phyloP scores from a whole-genome alignment of 2,113 vertebrate species.

The Formicarius rufipectus region DNA sequence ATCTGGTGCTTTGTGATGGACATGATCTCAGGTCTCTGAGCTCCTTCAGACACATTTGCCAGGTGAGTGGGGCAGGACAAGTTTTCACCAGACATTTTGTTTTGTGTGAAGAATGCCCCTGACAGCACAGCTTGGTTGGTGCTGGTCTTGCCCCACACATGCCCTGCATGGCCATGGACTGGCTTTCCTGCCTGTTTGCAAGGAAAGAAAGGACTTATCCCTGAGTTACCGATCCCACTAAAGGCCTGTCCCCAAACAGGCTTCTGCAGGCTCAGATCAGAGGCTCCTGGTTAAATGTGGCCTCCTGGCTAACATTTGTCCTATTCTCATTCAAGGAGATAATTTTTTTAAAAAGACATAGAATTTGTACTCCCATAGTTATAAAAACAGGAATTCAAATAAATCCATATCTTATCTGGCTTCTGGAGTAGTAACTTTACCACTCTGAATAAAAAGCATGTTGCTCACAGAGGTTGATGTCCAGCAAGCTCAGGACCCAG shows the following conservation, averaged over 20 bases:
- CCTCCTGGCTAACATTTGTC: background rate
- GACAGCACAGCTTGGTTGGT: accelerated
- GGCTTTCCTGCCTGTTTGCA: accelerated
- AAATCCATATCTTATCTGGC: background rate
- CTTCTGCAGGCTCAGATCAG: background rate
- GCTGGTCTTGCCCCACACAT: accelerated
- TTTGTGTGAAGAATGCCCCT: background rate
- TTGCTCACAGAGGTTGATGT: accelerated
- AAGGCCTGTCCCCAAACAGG: background rate
- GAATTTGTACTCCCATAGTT: background rate
- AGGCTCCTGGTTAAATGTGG: background rate
- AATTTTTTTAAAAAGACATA: background rate
- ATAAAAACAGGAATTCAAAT: accelerated
- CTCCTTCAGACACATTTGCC: background rate
- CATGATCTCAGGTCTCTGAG: background rate
- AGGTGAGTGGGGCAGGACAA: background rate
- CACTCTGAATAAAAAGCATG: accelerated
- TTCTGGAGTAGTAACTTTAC: background rate
- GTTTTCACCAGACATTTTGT: background rate
- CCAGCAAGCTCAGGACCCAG: accelerated
- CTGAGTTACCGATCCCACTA: background rate
- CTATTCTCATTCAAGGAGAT: background rate
- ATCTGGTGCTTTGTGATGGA: background rate
- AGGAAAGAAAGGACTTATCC: accelerated
- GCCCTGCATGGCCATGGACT: background rate